A percentile compares a stretch with the other conserved stretches of the same genome.
Conservation (phyloP, 2,888 invertebrate species). For the Cephalotes varians region DNA sequence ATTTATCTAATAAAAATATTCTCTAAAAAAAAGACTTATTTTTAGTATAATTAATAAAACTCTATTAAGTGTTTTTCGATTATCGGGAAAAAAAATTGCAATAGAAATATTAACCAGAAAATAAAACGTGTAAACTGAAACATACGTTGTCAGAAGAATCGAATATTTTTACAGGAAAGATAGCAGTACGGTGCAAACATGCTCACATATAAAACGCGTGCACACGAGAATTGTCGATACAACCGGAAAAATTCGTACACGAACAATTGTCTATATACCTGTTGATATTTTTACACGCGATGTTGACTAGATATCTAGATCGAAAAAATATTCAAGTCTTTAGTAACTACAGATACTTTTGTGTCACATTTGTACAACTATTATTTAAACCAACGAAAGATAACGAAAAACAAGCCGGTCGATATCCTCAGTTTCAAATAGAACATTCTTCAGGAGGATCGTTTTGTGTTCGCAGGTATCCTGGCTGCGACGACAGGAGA, state of each 20-base stretch:
- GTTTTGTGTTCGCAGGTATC: constrained; percentile 87
- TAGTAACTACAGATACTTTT: neutral
- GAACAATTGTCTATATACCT: constrained; percentile 40
- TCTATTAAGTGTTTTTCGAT: neutral
- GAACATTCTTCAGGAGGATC: neutral
- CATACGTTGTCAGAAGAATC: neutral
- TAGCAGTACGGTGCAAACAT: neutral
- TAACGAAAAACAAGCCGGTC: neutral
- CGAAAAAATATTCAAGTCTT: neutral
- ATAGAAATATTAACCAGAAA: neutral
- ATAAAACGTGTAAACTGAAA: neutral
- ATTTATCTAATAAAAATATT: neutral
- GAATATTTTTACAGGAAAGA: neutral
- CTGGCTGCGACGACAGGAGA: constrained; percentile 89
- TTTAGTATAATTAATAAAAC: neutral
- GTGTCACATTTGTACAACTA: neutral
- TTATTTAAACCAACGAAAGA: neutral
- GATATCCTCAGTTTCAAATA: neutral
- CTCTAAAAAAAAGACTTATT: neutral
- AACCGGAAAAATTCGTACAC: neutral
- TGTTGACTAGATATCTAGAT: neutral
- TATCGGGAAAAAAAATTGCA: too few species aligned
- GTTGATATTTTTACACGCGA: constrained; percentile 52
- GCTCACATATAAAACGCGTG: neutral
- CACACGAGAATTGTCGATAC: constrained; percentile 24